Conservation (phyloP, 2,888 invertebrate genomes). For the Hyalella azteca region DNA sequence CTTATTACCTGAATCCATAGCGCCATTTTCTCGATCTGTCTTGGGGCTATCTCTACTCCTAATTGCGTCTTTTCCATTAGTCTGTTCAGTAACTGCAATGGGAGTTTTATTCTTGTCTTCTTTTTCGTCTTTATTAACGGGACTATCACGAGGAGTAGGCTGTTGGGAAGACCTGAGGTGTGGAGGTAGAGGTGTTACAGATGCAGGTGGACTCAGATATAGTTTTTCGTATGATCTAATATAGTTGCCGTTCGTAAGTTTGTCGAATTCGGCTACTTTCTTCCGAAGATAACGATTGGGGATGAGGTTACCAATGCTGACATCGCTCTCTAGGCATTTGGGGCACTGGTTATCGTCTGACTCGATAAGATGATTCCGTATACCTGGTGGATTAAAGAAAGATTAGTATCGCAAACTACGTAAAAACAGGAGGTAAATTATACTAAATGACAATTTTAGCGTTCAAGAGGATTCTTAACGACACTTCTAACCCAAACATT, state of each 20-base stretch:
- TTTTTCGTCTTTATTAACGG: background rate
- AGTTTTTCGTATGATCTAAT: background rate
- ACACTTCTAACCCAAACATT: background rate
- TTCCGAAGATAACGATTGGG: slow-evolving; percentile 90
- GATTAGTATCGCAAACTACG: too few species aligned
- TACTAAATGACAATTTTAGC: too few species aligned
- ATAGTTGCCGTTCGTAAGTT: slow-evolving; percentile 15
- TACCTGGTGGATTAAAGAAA: too few species aligned
- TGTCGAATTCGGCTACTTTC: slow-evolving; percentile 83
- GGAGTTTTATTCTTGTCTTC: background rate
- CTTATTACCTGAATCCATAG: background rate
- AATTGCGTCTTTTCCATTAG: background rate
- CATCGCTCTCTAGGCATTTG: slow-evolving; percentile 89
- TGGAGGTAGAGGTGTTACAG: background rate
- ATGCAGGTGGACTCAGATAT: background rate
- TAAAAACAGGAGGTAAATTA: too few species aligned
- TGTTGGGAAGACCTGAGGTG: background rate
- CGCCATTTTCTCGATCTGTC: too few species aligned
- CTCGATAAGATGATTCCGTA: slow-evolving; percentile 84
- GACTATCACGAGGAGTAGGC: background rate
- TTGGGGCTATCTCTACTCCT: background rate
- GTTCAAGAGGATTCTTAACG: too few species aligned
- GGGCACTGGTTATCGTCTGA: slow-evolving; percentile 94
- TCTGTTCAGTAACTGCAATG: background rate
- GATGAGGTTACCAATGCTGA: slow-evolving; percentile 89